phyloP scores from a whole-genome alignment of 2,113 vertebrate species.

The Callaeas wilsoni region DNA sequence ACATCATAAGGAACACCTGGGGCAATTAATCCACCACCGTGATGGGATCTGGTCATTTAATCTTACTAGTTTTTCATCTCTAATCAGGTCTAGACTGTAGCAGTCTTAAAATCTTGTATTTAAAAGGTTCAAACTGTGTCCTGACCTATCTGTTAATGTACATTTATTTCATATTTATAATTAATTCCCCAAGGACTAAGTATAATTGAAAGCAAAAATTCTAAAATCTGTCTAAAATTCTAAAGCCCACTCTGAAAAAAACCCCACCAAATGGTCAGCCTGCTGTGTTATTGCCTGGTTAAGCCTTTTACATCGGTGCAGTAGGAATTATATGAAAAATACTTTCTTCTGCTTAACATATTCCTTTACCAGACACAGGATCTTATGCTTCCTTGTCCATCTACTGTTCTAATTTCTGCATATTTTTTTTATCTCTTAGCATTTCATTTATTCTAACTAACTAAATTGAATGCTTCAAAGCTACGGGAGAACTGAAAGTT shows the following conservation, averaged over 20 bases:
- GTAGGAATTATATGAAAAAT: background rate
- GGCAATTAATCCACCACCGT: background rate
- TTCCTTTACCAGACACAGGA: background rate
- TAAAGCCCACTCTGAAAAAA: background rate
- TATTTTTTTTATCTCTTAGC: background rate
- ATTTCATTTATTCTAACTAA: background rate
- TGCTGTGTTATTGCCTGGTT: background rate
- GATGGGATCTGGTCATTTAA: background rate
- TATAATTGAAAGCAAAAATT: background rate
- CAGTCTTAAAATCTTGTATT: background rate
- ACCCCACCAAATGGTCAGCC: background rate
- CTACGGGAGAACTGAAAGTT: background rate
- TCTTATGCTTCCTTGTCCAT: background rate
- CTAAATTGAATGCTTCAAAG: background rate
- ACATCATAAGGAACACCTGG: constrained; percentile 4
- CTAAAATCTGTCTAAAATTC: background rate
- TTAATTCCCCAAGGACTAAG: background rate
- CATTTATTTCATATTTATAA: background rate
- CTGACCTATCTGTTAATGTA: background rate
- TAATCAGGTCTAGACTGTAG: background rate
- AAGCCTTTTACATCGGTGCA: background rate
- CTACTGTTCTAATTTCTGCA: background rate
- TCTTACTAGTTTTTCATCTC: background rate
- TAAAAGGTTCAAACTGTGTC: constrained; percentile 4
- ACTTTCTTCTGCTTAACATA: background rate